Base-by-base conservation (phyloP, 1,140 invertebrate species). In the Melipona quadrifasciata region DNA sequence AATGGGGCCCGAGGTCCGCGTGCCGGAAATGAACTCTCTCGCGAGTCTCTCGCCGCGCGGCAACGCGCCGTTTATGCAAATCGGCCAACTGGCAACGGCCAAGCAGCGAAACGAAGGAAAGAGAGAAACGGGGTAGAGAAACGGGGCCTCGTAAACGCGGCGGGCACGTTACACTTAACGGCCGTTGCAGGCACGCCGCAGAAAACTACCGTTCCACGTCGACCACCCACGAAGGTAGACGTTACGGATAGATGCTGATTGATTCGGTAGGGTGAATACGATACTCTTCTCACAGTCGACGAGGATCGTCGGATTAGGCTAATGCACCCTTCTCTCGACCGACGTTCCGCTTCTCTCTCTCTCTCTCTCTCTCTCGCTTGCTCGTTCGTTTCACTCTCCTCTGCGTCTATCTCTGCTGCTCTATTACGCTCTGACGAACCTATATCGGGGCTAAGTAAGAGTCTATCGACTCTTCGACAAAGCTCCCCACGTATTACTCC, bases 181-280 rank as follows among this genome's bases (percentile, higher is more conserved):
- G 79, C 68, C 67, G 65, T 82, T 82, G 77, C 34, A 74, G 24
- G 34, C 76, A 19, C 84, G 51, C 58, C 31, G 68, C 39, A 82
- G 73, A 87, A 90, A 87, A 89, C 82, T 88, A 55, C 76, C 55
- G 71, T 84, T 67, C 39, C 68, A n/a, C 39, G n/a, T 58, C 72
- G 89, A 85, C 88, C 89, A 88, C 86, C 86, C 88, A 90, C 82
- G 86, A 81, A 78, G 86, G 83, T 90, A 90, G 91, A 91, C 90
- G 91, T 92, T 90, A 91, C 92, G 91, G 90, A 91, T 93, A 91
- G 89, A 89, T 90, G 91, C 90, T 87, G 90, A 91, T 91, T 91
- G 91, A 91, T 90, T 91, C 89, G 87, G 85, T 90, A 84, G 93
- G 92, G 92, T 91, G 92, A 91, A 93, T 88, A 91, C 91, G 93